These are phyloP conservation scores for Halcyon chelicuti DNA, from an alignment of 2,797 vertebrate species.

Conservation along the genomic window DNA sequence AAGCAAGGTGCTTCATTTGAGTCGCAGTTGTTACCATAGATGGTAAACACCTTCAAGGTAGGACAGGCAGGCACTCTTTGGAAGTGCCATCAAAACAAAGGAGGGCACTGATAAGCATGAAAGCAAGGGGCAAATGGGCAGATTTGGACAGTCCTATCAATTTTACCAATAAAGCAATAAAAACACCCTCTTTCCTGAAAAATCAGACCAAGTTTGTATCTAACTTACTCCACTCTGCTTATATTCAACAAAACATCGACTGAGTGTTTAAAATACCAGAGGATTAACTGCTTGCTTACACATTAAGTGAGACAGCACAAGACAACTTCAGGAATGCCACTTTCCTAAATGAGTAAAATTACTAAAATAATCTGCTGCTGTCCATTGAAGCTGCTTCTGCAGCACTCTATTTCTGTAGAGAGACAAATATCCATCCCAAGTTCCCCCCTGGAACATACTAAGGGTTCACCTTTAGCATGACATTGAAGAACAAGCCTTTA, in stretches of 20 bases:
- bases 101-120: neutral
- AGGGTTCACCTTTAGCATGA: neutral
- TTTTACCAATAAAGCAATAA: neutral
- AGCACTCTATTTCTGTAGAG: neutral
- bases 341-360: neutral
- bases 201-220: neutral
- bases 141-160: neutral
- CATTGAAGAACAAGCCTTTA: neutral
- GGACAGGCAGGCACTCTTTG: neutral
- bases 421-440: neutral
- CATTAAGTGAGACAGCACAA: neutral
- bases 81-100: neutral
- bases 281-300: neutral
- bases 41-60: neutral
- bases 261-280: neutral
- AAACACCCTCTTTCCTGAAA: neutral
- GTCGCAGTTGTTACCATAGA: neutral
- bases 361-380: no score
- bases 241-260: neutral
- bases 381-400: neutral
- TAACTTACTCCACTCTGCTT: neutral
- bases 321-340: neutral
- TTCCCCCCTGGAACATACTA: neutral
- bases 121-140: neutral
- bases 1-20: neutral